A percentile compares a stretch with the other conserved stretches of the same genome.
Conservation (phyloP, 2,888 invertebrate genomes). For the Drosophila nigritarsus region DNA sequence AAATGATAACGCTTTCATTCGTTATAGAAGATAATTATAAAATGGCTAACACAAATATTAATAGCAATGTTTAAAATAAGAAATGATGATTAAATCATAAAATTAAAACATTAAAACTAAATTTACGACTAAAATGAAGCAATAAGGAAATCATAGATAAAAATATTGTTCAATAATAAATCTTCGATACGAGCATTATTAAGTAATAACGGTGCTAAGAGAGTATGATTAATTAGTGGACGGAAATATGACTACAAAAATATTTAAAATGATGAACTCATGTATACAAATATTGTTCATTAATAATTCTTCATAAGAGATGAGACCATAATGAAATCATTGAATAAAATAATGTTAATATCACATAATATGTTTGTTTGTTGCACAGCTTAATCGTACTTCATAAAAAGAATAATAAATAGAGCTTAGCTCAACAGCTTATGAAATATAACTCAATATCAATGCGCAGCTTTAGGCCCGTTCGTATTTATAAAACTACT, state of each 20-base stretch:
- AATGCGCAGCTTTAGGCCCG: neutral
- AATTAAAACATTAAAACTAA: too few relatives aligned
- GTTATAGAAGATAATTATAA: neutral
- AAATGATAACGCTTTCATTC: neutral
- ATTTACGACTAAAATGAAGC: neutral
- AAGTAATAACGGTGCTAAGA: neutral
- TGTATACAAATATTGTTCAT: neutral
- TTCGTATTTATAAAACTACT: neutral
- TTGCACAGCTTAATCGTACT: neutral
- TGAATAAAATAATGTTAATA: neutral
- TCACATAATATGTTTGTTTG: neutral
- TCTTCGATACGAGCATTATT: neutral
- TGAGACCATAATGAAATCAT: slow-evolving; percentile 1
- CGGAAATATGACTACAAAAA: neutral
- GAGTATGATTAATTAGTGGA: neutral
- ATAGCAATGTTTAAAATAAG: neutral
- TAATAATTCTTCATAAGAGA: neutral
- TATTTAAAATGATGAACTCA: neutral
- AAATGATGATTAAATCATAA: neutral
- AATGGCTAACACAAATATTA: neutral
- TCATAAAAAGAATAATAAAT: neutral
- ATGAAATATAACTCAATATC: neutral
- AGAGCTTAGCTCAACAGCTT: neutral
- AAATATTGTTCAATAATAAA: neutral
- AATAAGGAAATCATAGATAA: neutral